Conservation (phyloP, 2,888 invertebrate species). For the Chesias legatella region DNA sequence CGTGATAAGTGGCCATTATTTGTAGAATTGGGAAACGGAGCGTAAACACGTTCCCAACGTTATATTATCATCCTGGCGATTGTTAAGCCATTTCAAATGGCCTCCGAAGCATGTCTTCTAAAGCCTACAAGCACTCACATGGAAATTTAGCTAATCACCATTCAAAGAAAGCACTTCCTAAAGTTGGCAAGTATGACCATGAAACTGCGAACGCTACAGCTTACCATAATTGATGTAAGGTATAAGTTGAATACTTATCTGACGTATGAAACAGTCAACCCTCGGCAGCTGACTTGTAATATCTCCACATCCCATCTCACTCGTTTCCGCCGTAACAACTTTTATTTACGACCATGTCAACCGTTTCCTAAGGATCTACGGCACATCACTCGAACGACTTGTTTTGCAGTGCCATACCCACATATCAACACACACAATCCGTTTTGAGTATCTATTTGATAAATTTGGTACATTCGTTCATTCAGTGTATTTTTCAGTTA, state of each 20-base stretch:
- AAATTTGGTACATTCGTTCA: slow-evolving; percentile 3
- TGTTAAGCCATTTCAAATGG: no score
- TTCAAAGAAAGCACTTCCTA: no score
- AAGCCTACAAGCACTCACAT: no score
- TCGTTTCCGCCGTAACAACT: slow-evolving; percentile 16
- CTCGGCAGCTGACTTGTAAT: slow-evolving; percentile 20
- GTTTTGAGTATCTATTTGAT: slow-evolving; percentile 13
- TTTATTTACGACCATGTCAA: slow-evolving; percentile 17
- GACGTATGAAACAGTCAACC: slow-evolving; percentile 1
- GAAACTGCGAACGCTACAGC: background rate
- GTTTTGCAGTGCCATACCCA: slow-evolving; percentile 13
- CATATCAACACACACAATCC: slow-evolving; percentile 16
- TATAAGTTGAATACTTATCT: background rate
- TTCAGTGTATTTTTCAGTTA: slow-evolving; percentile 4
- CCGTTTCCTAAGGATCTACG: slow-evolving; percentile 18
- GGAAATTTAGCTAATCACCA: no score
- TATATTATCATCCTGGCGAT: no score
- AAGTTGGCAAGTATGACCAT: no score
- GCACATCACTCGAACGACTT: slow-evolving; percentile 21
- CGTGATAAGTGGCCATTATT: no score
- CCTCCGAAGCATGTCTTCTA: no score
- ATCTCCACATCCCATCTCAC: slow-evolving; percentile 24
- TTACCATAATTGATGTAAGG: background rate
- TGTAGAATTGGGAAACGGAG: no score
- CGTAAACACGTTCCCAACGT: no score